Evolutionary conservation across 2,888 invertebrate genomes (phyloP), one percentile per base, ranked within the genome.

Genomic region (Eretmocerus hayati): DNA sequence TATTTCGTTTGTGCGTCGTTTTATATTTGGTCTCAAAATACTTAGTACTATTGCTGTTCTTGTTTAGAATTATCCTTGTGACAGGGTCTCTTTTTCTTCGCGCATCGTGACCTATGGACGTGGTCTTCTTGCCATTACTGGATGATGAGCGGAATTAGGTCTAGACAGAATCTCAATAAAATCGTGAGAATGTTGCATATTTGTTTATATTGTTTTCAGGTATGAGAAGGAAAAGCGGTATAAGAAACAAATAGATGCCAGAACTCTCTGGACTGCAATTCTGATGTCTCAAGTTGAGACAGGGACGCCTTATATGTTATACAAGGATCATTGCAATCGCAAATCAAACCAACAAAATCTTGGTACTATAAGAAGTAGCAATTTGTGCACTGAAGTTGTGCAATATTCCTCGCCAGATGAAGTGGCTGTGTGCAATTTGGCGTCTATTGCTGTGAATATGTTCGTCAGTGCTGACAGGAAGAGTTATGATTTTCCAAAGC

Each of bases 321-420:
- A 91, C 67, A 93, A 93, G 74, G 99, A 99, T 74, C 82, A 93
- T 4, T 96, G 97, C 66, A 99, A 99, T 67, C 75, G 87, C 2
- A 99, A 99, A 74, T 92, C 92, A 51, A 99, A 99, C 72, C 99
- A 99, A 64, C 87, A 97, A 71, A 96, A 99, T 74, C 75, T 99
- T 49, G 99, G 99, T 13, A 97, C 97, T 1, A 99, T 99, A 58
- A 95, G 94, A 73, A 92, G 95, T 72, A 93, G 94, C 62, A 99
- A 99, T 72, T 76, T 99, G 31, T 99, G 97, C 69, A 97, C 99
- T 1, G 99, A 99, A 79, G 91, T 99, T 58, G 83, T 99, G 0
- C 90, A 99, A 70, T 99, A 94, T 71, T 91, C 90, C 3, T 81
- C 90, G 13, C 74, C 83, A 2, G 91, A 94, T 72, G 96, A 97